Base-by-base conservation (phyloP, 2,888 invertebrate species). In the Augochlorella aurata region DNA sequence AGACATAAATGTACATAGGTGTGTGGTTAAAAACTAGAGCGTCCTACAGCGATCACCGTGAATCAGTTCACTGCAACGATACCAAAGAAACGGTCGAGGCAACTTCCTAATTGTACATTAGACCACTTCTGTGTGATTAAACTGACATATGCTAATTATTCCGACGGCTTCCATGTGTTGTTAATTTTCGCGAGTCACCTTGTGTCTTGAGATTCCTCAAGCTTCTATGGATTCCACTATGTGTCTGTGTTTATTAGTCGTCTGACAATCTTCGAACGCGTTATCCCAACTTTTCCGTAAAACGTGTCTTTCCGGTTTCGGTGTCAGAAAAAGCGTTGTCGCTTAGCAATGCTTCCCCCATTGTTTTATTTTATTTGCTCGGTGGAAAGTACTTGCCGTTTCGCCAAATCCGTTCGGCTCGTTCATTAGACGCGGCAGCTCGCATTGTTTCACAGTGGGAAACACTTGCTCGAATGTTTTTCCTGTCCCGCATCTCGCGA, bases 31-130 rank as follows among this genome's bases (percentile, higher is more conserved):
- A 54, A 65, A 67, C 16, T 80, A 70, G 77, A 66, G 74, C 66
- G 74, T 58, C 61, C 50, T 52, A 76, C 21, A 73, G 79, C 79
- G 80, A 82, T 84, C 85, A 82, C 84, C 86, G 80, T 68, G 87
- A 87, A 86, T 89, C 90, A 88, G 88, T 90, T 89, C 86, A 83
- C 75, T 73, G 82, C 80, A 87, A 85, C 82, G 73, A 89, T 87
- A 89, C 90, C 89, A 89, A 89, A 89, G 89, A 89, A 72, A 77
- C 72, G 70, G 63, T 70, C 66, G 81, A 70, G 52, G 73, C 80
- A 81, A 87, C 82, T 79, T 87, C 83, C 74, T 83, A 84, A 76
- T 87, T 80, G 78, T 85, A 87, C 47, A 75, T 83, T 77, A 67
- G 66, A 83, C 54, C 61, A 71, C 74, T 70, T 63, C 61, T 67